Conservation (phyloP, 1,140 invertebrate species). For the Tachypleus tridentatus region DNA sequence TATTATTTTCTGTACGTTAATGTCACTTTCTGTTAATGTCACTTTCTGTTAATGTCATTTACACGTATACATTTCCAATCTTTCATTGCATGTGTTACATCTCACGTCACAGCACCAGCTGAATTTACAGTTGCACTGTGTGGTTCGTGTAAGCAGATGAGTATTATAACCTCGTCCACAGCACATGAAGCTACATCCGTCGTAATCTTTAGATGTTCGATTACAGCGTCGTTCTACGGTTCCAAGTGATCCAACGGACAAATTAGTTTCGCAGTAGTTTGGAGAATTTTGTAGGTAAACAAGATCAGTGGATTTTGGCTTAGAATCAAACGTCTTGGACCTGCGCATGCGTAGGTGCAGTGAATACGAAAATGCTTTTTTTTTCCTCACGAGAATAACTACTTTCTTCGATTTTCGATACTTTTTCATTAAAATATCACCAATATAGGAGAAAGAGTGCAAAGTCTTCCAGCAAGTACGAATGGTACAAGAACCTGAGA, state of each 20-base stretch:
- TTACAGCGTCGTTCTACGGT: constrained; percentile 47
- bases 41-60: constrained; percentile 35
- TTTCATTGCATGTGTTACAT: constrained; percentile 45
- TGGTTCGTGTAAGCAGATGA: constrained; percentile 22
- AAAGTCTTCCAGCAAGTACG: constrained; percentile 85
- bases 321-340: constrained; percentile 21
- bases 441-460: constrained; percentile 39
- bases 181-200: constrained; percentile 49
- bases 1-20: too few relatives aligned
- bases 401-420: constrained; percentile 32
- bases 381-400: constrained; percentile 3
- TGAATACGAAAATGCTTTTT: constrained; percentile 45
- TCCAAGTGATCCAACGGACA: constrained; percentile 32
- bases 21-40: too few relatives aligned
- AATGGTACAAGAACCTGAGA: constrained; percentile 87
- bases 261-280: constrained; percentile 74
- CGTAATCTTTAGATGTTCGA: constrained; percentile 47
- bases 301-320: constrained; percentile 64
- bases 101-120: constrained; percentile 51
- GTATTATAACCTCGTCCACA: constrained; percentile 41
- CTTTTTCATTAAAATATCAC: constrained; percentile 33
- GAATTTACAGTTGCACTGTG: constrained; percentile 47
- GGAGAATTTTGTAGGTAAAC: constrained; percentile 83
- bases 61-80: constrained; percentile 43
- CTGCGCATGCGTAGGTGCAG: constrained; percentile 14